Percentiles rank a stretch among this genome's conserved stretches.
Evolutionary conservation across 1,140 invertebrate genomes (phyloP).

Genomic region (Sitodiplosis mosellana): DNA sequence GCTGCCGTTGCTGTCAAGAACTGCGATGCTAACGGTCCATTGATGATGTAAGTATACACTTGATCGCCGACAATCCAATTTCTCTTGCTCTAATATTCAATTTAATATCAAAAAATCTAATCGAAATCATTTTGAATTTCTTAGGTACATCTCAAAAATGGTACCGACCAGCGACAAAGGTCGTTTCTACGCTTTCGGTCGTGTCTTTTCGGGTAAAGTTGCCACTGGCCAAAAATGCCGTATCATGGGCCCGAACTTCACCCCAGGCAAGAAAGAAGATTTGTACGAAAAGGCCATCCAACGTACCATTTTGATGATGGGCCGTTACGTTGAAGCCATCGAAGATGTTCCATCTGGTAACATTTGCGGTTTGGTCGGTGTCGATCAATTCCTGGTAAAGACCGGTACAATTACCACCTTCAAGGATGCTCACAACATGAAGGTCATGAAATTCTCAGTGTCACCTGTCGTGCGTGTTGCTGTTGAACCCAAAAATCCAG

Average conservation of each 20-base stretch:
- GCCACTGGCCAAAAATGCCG: constrained; percentile 89
- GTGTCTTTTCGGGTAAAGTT: constrained; percentile 94
- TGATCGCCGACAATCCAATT: no score
- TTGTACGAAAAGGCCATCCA: constrained; percentile 98
- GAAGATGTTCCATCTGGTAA: constrained; percentile 99
- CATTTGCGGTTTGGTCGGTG: constrained; percentile 98
- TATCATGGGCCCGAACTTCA: constrained; percentile 97
- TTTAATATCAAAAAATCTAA: no score
- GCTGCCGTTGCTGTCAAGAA: constrained; percentile 79
- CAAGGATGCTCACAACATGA: constrained; percentile 99
- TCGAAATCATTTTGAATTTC: no score
- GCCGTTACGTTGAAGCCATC: constrained; percentile 97
- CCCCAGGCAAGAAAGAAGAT: constrained; percentile 97
- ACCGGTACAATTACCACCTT: constrained; percentile 98
- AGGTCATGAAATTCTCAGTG: constrained; percentile 97
- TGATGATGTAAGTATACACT: constrained; percentile 92
- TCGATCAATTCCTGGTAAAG: constrained; percentile 98
- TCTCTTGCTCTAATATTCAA: no score
- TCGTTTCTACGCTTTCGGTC: constrained; percentile 98
- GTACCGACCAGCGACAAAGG: constrained; percentile 99
- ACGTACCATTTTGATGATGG: constrained; percentile 99
- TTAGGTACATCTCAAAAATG: constrained; percentile 93
- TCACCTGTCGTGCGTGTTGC: constrained; percentile 98
- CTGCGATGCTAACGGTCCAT: constrained; percentile 88
- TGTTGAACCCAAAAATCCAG: constrained; percentile 97